These are phyloP conservation scores for Acanthosepion lycidas DNA, from an alignment of 2,888 invertebrate genomes.

Conservation along the genomic window DNA sequence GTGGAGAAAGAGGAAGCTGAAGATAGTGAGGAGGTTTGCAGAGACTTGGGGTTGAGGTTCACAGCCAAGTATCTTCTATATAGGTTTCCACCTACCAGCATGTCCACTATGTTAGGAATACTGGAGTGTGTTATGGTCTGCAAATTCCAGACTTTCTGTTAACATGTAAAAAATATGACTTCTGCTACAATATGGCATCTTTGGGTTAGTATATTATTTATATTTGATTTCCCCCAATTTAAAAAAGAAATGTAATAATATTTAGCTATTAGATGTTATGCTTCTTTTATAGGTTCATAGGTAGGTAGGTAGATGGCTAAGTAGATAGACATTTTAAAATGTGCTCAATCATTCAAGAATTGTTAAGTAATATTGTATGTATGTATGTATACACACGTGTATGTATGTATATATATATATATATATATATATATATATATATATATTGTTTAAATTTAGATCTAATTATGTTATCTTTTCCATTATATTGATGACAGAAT, in stretches of 20 bases:
- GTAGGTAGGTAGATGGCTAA: no score
- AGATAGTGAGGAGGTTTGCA: neutral
- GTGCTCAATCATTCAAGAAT: no score
- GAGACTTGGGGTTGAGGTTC: neutral
- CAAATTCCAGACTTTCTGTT: neutral
- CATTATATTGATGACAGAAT: no score
- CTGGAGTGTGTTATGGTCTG: neutral
- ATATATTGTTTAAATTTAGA: no score
- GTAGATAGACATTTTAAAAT: no score
- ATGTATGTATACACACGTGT: neutral
- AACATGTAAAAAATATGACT: neutral
- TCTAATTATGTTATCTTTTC: no score
- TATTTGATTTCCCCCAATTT: neutral
- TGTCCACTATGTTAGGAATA: neutral
- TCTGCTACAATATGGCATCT: slow-evolving; percentile 33
- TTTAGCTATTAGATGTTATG: no score
- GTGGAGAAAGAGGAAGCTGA: neutral
- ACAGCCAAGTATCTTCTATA: neutral
- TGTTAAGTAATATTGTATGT: neutral
- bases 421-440: no score
- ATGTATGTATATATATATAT: neutral
- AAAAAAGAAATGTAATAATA: neutral
- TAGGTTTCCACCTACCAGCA: neutral
- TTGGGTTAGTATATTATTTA: neutral
- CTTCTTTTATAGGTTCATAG: no score